Conservation (phyloP, 2,888 invertebrate species). For the Amphipyra tragopoginis region DNA sequence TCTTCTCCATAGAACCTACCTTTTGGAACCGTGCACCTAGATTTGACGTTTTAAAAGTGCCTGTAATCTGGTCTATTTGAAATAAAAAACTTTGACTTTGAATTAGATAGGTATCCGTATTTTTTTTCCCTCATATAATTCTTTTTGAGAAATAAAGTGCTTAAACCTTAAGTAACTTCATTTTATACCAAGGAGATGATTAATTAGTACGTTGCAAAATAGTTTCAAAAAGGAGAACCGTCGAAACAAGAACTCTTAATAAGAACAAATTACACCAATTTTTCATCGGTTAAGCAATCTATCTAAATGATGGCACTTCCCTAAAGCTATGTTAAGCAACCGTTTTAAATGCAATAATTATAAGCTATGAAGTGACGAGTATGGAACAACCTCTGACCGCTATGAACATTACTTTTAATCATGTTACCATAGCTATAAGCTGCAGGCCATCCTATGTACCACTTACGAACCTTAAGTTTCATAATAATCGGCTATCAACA, state of each 20-base stretch:
- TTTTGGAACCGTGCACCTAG: too few relatives aligned
- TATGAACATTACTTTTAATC: conserved; percentile 33
- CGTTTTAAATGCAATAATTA: conserved; percentile 34
- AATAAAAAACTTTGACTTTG: too few relatives aligned
- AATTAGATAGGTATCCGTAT: too few relatives aligned
- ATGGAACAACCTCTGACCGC: conserved; percentile 38
- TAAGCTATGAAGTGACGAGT: conserved; percentile 25
- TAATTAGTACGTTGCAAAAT: too few relatives aligned
- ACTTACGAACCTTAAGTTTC: conserved; percentile 7
- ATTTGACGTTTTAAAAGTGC: too few relatives aligned
- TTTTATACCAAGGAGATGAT: too few relatives aligned
- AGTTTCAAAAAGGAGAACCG: too few relatives aligned
- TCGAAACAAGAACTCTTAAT: not conserved
- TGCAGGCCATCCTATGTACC: conserved; percentile 23
- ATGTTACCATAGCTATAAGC: conserved; percentile 16
- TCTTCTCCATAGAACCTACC: too few relatives aligned
- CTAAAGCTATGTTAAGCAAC: conserved; percentile 40
- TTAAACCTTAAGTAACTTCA: too few relatives aligned
- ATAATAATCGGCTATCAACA: conserved; percentile 9
- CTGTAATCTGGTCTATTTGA: too few relatives aligned
- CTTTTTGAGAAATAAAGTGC: too few relatives aligned
- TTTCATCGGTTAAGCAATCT: conserved; percentile 14
- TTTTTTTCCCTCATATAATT: too few relatives aligned
- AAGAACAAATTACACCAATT: conserved; percentile 9
- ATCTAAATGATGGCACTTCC: conserved; percentile 31